phyloP scores from a whole-genome alignment of 2,888 invertebrate genomes.

The Proisotoma minuta region DNA sequence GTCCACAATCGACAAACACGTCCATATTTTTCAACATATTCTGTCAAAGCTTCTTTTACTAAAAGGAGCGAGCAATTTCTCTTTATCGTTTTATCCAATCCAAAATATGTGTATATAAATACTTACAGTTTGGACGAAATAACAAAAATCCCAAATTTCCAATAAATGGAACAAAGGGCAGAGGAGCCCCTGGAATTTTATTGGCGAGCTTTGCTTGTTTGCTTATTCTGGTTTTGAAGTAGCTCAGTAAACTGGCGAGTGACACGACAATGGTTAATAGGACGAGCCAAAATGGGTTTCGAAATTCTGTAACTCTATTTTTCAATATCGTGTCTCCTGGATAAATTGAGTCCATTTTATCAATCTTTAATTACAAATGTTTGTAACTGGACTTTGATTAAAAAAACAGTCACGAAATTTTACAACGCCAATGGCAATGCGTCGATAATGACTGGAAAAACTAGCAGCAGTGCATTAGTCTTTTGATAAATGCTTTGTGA shows the following conservation, averaged over 20 bases:
- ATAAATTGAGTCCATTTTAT: no score
- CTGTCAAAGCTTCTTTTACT: neutral
- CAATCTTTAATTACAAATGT: no score
- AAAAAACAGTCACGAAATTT: no score
- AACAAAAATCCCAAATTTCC: neutral
- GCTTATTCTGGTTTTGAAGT: neutral
- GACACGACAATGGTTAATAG: neutral
- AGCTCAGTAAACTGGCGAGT: neutral
- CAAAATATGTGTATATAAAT: no score
- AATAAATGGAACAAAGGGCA: neutral
- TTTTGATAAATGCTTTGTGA: no score
- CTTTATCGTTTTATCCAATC: no score
- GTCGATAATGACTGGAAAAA: no score
- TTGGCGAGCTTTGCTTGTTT: neutral
- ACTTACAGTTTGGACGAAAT: neutral
- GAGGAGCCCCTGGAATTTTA: neutral
- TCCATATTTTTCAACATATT: neutral
- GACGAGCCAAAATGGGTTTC: conserved; percentile 1
- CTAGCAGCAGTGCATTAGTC: no score
- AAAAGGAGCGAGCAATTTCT: neutral
- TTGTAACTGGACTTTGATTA: no score
- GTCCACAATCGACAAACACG: neutral
- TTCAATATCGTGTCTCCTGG: neutral
- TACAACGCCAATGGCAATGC: no score
- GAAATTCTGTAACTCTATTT: neutral